Percentiles rank a stretch among this genome's conserved stretches.
These are phyloP conservation scores for Drosophila malerkotliana DNA, from an alignment of 1,140 invertebrate species.

Conservation along the genomic window DNA sequence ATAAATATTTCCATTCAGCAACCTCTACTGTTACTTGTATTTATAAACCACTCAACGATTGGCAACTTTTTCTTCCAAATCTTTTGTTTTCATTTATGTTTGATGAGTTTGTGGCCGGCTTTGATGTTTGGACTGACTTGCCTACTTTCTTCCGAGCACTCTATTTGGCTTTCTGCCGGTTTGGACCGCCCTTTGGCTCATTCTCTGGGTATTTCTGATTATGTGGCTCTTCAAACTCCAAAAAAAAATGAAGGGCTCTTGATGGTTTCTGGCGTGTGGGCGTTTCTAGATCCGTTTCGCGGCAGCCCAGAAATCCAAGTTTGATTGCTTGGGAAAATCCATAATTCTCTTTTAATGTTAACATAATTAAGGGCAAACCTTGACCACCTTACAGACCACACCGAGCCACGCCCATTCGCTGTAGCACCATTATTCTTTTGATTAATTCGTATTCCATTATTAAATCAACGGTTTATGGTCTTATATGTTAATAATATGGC, in stretches of 20 bases:
- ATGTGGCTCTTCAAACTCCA: slow-evolving; percentile 3
- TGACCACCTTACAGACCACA: slow-evolving; percentile 17
- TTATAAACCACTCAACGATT: slow-evolving; percentile 33
- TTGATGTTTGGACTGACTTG: slow-evolving; percentile 40
- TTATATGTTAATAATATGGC: slow-evolving; percentile 35
- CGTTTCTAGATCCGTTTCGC: slow-evolving; percentile 49
- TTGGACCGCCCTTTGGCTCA: slow-evolving; percentile 33
- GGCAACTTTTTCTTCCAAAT: slow-evolving; percentile 17
- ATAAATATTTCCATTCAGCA: background rate
- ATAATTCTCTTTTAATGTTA: slow-evolving; percentile 50
- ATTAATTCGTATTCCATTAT: slow-evolving; percentile 32
- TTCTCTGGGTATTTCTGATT: slow-evolving; percentile 31
- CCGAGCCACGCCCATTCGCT: slow-evolving; percentile 18
- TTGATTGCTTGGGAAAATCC: slow-evolving; percentile 40
- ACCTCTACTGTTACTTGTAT: slow-evolving; percentile 16
- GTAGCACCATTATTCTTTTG: slow-evolving; percentile 27
- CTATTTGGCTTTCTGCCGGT: background rate
- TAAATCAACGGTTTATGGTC: slow-evolving; percentile 43
- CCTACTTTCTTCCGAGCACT: slow-evolving; percentile 33
- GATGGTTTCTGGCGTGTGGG: slow-evolving; percentile 33
- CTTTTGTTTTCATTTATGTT: slow-evolving; percentile 23
- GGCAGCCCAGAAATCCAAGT: slow-evolving; percentile 34
- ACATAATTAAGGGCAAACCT: slow-evolving; percentile 51
- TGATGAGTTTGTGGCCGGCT: slow-evolving; percentile 44
- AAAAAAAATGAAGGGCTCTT: slow-evolving; percentile 36